Base-by-base conservation (phyloP, 2,888 invertebrate genomes). In the Smittia sp. region DNA sequence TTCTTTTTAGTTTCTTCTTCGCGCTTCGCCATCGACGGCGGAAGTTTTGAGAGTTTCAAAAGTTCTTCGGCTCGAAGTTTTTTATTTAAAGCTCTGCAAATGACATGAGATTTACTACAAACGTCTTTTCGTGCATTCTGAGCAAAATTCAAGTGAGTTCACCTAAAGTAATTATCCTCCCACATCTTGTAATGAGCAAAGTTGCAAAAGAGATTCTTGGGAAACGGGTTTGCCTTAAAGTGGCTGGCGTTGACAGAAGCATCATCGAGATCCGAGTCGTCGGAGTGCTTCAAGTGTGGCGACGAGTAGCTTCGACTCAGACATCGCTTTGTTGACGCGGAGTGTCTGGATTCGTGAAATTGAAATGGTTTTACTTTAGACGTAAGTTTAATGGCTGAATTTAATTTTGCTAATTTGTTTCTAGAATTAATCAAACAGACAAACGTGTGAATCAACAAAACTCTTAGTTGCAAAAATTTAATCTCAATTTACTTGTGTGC, bases 131-230 rank as follows among this genome's bases (percentile, higher is more conserved):
- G 20, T 18, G 18, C 70, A 46, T 18, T 58, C 13, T 58, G 32
- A 25, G 25, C 67, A 39, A 68, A 32, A 46, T 22, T 39, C n/a
- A 25, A 66, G 4, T 24, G 13, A 54, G 18, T 74, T 76, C 78
- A 89, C 89, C 89, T 85, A 79, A 88, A 89, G 81, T 87, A 90
- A 76, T 90, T 89, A 77, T 90, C 88, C 78, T 90, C 89, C 76
- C 88, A 85, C 85, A 88, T 88, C 79, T 87, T 89, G 75, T 88
- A 86, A 76, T 90, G 90, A 77, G 90, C 85, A 75, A 88, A 88
- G 77, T 89, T 89, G 15, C 88, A 88, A 78, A 90, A 90, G 22
- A 90, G 81, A 80, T 89, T 88, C 78, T 85, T 89, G 0, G 90
- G 90, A 9, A 90, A 86, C 0, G 90, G 90, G 76, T 87, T 87